These are phyloP conservation scores for Orientallactaga sibirica DNA, from an alignment of 2,797 vertebrate genomes.

Conservation along the genomic window DNA sequence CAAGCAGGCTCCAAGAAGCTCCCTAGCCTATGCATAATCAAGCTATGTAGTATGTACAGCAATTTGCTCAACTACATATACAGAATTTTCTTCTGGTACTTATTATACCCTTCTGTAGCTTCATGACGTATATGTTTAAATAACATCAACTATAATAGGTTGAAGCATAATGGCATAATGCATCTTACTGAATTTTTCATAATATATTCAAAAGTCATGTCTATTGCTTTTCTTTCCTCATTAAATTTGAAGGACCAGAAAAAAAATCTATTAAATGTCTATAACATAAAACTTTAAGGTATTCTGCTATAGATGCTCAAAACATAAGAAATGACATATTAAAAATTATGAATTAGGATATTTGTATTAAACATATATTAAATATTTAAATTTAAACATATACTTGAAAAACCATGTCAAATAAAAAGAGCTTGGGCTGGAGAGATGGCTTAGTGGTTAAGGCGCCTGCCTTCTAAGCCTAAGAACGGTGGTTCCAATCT, in stretches of 20 bases:
- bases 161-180: constrained; percentile 23
- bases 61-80: constrained; percentile 51
- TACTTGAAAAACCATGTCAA: constrained; percentile 56
- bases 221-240: constrained; percentile 1
- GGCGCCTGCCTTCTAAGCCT: no score
- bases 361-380: not conserved
- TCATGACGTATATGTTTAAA: constrained; percentile 46
- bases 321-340: constrained; percentile 33
- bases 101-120: constrained; percentile 25
- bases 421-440: not conserved
- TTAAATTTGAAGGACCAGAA: constrained; percentile 1
- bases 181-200: constrained; percentile 57
- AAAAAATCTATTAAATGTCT: not conserved
- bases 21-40: constrained; percentile 67
- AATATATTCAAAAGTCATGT: constrained; percentile 33
- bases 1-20: constrained; percentile 50
- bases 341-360: constrained; percentile 11
- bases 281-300: constrained; percentile 16
- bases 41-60: constrained; percentile 37
- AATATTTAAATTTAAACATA: constrained; percentile 55
- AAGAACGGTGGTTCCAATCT: no score
- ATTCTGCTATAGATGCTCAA: constrained; percentile 12
- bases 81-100: constrained; percentile 57
- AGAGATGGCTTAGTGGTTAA: no score
- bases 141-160: constrained; percentile 44